Base-by-base conservation (phyloP, 64 coral and sea anemone genomes). In the Trachythela sp. region DNA sequence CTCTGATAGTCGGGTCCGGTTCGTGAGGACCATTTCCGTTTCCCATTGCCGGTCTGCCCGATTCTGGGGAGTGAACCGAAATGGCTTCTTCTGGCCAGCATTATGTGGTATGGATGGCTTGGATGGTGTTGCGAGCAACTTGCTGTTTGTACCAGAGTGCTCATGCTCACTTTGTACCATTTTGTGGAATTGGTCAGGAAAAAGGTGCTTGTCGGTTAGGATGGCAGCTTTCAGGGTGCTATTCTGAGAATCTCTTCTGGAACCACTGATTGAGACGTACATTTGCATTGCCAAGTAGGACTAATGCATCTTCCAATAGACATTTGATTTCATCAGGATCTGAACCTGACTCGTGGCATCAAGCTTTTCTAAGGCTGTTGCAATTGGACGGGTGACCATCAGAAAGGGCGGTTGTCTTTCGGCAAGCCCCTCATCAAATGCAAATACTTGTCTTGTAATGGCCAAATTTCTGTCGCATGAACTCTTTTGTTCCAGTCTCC, bases 151-250 rank as follows among this genome's bases (percentile, higher is more conserved):
- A 32, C 20, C 17, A n/a, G 50, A 85, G 84, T 91, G 90, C 13
- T 91, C 90, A 60, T 88, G 91, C 49, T 92, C 50, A 40, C 70
- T 84, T 48, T 68, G 68, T 43, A 88, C 83, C 40, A 83, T 88
- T 39, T 92, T 86, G 51, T 88, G 75, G 20, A 92, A 84, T 22
- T 88, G 49, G 49, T 52, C 49, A 1, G 49, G 49, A 20, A 52
- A 52, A 52, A 52, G 49, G 22, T 52, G 49, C 29, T 72, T 72
- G 29, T 72, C 68, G 14, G 68, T 72, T 72, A 26, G 68, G 68
- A 72, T 72, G 33, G 0, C 1, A 31, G 68, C 68, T 72, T 72
- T 72, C 9, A 72, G 14, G 68, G 68, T 72, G 68, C 68, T 72
- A 72, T 72, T 72, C 0, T 22, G 68, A 1, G 0, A 72, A 72